Conservation (phyloP, 2,888 invertebrate genomes). For the Dynastes maya region DNA sequence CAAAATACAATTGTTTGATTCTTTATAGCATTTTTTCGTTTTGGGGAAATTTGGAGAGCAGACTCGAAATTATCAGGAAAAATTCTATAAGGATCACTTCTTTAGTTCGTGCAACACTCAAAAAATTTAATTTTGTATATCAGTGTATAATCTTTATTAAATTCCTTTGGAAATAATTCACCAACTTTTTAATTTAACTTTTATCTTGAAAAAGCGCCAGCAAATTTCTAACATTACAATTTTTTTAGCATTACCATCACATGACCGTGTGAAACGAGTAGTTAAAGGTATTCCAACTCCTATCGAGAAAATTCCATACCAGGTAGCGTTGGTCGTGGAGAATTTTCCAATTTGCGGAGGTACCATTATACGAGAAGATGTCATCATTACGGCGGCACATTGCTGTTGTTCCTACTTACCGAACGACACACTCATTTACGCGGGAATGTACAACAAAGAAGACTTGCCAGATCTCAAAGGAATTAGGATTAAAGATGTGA, state of each 20-base stretch:
- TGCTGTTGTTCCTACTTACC: slow-evolving; percentile 19
- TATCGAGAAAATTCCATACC: slow-evolving; percentile 17
- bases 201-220: too few species aligned
- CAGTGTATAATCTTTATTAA: too few species aligned
- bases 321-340: slow-evolving; percentile 33
- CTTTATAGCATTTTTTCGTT: too few species aligned
- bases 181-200: too few species aligned
- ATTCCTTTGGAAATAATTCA: too few species aligned
- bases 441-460: slow-evolving; percentile 18
- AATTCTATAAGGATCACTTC: too few species aligned
- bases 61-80: too few species aligned
- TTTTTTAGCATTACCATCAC: not conserved
- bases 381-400: slow-evolving; percentile 37
- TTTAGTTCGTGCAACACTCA: too few species aligned
- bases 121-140: too few species aligned
- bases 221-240: not conserved
- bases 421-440: not conserved
- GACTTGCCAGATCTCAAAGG: not conserved
- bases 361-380: slow-evolving; percentile 28
- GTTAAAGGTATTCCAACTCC: slow-evolving; percentile 22
- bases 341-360: slow-evolving; percentile 36
- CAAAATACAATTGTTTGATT: too few species aligned
- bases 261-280: slow-evolving; percentile 24
- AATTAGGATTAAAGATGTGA: slow-evolving; percentile 4
- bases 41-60: too few species aligned